Evolutionary conservation across 1,140 invertebrate genomes (phyloP).

Genomic region (Hyles euphorbiae): DNA sequence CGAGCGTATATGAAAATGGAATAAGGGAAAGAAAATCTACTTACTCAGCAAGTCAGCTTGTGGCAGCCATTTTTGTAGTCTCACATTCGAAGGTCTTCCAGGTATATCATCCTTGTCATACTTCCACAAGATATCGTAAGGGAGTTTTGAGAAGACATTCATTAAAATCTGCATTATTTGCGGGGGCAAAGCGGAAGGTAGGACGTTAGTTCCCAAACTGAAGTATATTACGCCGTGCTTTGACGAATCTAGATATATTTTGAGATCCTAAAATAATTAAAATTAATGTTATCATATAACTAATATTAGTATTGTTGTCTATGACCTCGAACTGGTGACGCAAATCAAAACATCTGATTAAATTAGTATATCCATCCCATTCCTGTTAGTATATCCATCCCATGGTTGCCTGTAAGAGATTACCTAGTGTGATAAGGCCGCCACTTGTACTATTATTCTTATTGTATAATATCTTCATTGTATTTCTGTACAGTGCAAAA

Average conservation of each 20-base stretch:
- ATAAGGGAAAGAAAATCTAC: slow-evolving; percentile 1
- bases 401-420: too few relatives aligned
- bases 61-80: slow-evolving; percentile 68
- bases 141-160: slow-evolving; percentile 47
- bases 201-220: slow-evolving; percentile 76
- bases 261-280: slow-evolving; percentile 44
- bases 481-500: too few relatives aligned
- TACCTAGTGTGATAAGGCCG: too few relatives aligned
- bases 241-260: slow-evolving; percentile 69
- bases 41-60: slow-evolving; percentile 69
- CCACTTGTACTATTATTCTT: too few relatives aligned
- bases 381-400: too few relatives aligned
- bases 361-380: too few relatives aligned
- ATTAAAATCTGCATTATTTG: slow-evolving; percentile 37
- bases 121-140: slow-evolving; percentile 70
- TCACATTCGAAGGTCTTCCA: slow-evolving; percentile 61
- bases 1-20: too few relatives aligned
- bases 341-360: too few relatives aligned
- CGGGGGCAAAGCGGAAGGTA: slow-evolving; percentile 46
- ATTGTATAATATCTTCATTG: too few relatives aligned
- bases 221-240: slow-evolving; percentile 77
- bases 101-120: slow-evolving; percentile 45
- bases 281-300: slow-evolving; percentile 39
- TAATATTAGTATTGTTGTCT: too few relatives aligned
- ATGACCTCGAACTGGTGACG: slow-evolving; percentile 6